A percentile compares a stretch with the other conserved stretches of the same genome.
Evolutionary conservation across 2,797 vertebrate genomes (phyloP).

Genomic region (Tarsius wallacei): DNA sequence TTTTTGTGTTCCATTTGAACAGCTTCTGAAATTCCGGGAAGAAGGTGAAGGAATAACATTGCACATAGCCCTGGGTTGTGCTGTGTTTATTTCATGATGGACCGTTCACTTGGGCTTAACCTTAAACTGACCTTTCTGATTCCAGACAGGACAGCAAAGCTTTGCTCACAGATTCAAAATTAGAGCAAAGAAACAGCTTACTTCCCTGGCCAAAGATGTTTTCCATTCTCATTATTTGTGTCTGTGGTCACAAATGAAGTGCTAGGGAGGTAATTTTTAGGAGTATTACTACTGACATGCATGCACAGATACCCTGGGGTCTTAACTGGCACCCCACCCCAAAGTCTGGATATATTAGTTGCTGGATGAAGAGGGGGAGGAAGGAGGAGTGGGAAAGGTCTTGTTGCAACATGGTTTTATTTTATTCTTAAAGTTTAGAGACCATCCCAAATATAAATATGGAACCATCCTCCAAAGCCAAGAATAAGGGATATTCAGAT

Average conservation of each 20-base stretch:
- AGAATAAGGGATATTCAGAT: neutral
- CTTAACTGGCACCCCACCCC: neutral
- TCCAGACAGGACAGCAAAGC: conserved; percentile 83
- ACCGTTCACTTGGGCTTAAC: conserved; percentile 88
- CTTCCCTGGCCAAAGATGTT: neutral
- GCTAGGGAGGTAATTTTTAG: conserved; percentile 46
- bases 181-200: conserved; percentile 28
- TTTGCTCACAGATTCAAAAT: conserved; percentile 77
- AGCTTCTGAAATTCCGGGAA: conserved; percentile 75
- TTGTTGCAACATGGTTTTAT: conserved; percentile 2
- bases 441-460: conserved; percentile 34
- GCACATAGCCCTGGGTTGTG: conserved; percentile 78
- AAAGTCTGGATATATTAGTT: neutral
- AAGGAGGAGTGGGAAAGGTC: neutral
- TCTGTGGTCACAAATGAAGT: neutral
- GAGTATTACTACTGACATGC: neutral
- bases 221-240: conserved; percentile 55
- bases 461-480: conserved; percentile 17
- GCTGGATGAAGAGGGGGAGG: neutral
- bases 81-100: conserved; percentile 88
- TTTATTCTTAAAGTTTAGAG: conserved; percentile 34
- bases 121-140: conserved; percentile 89
- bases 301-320: neutral
- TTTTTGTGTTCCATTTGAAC: conserved; percentile 56
- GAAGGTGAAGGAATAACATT: conserved; percentile 75